phyloP scores from a whole-genome alignment of 2,113 vertebrate genomes.

The Cathartes aura region DNA sequence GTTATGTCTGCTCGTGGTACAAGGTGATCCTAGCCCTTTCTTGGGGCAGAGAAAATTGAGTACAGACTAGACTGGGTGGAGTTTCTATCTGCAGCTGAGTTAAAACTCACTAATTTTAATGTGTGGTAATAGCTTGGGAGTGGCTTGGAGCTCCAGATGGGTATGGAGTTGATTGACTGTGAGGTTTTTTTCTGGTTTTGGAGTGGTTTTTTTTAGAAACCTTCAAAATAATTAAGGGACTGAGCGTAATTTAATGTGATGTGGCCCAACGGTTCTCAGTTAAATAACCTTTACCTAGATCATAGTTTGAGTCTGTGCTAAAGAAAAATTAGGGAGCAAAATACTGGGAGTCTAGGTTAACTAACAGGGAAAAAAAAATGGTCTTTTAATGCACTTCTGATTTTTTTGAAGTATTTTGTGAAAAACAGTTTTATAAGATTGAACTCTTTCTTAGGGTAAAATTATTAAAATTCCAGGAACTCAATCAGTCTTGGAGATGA shows the following conservation, averaged over 20 bases:
- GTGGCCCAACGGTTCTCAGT: not conserved
- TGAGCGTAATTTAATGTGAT: not conserved
- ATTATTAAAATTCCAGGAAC: not conserved
- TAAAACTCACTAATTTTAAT: not conserved
- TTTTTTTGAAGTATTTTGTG: not conserved
- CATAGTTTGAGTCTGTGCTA: not conserved
- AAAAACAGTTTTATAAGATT: not conserved
- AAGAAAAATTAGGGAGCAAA: not conserved
- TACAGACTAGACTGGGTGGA: not conserved
- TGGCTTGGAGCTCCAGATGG: not conserved
- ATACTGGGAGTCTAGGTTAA: not conserved
- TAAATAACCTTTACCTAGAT: not conserved
- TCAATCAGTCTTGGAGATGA: not conserved
- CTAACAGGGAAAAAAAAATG: not conserved
- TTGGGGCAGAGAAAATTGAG: not conserved
- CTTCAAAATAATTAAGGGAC: not conserved
- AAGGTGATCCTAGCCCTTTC: not conserved
- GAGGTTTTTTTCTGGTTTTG: not conserved
- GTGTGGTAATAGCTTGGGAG: not conserved
- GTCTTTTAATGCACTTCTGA: not conserved
- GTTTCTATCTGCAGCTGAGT: not conserved
- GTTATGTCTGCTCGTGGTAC: fast-evolving
- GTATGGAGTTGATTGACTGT: not conserved
- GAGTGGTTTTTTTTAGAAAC: not conserved
- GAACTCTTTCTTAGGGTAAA: not conserved